Percentiles rank a stretch among this genome's conserved stretches.
Evolutionary conservation across 2,113 vertebrate genomes (phyloP).

Genomic region (Coregonus clupeaformis): DNA sequence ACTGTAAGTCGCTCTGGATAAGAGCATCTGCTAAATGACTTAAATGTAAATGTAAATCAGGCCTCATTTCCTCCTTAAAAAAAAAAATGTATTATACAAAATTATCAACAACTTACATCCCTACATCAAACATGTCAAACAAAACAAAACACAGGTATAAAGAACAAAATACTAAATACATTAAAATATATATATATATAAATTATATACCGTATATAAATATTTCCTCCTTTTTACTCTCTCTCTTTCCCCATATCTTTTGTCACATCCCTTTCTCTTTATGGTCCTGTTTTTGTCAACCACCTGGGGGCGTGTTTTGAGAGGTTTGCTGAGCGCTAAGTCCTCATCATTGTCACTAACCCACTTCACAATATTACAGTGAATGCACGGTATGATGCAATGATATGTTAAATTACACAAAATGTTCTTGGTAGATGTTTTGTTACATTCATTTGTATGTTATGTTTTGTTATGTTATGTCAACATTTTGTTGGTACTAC

Average conservation of each 20-base stretch:
- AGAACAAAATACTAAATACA: too few species aligned
- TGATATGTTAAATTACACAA: not conserved
- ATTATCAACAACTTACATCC: too few species aligned
- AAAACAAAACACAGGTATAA: too few species aligned
- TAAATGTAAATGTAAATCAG: too few species aligned
- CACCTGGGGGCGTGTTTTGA: not conserved
- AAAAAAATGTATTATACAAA: too few species aligned
- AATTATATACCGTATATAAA: too few species aligned
- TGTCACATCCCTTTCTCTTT: not conserved
- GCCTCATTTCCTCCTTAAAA: not conserved
- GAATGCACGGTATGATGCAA: not conserved
- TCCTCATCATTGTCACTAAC: not conserved
- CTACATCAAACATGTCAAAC: too few species aligned
- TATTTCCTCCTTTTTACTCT: not conserved
- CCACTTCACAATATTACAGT: not conserved
- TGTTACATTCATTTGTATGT: not conserved
- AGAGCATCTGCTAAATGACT: too few species aligned
- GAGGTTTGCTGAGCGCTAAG: not conserved
- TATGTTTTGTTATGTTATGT: not conserved
- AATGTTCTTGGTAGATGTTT: not conserved
- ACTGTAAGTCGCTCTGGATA: too few species aligned
- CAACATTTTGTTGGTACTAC: not conserved
- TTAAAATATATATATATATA: too few species aligned
- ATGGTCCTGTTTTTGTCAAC: not conserved
- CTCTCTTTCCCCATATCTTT: not conserved